Evolutionary conservation across 2,113 vertebrate genomes (phyloP), one percentile per base, ranked within the genome.

Genomic region (Haemorhous mexicanus): DNA sequence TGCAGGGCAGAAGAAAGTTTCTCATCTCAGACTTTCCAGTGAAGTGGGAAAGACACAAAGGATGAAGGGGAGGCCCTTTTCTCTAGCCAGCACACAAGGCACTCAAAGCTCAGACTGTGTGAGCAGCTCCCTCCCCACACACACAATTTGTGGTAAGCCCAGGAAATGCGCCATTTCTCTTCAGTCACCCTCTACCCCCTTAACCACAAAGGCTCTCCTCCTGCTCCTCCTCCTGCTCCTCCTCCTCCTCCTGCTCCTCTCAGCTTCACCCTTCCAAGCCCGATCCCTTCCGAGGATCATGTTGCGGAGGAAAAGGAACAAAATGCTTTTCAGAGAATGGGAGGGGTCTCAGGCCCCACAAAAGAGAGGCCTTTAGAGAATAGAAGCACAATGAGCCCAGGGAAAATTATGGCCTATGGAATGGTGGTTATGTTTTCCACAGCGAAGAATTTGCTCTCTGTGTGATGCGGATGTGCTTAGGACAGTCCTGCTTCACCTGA

Each of bases 81-180:
- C 30, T 53, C 67, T 81, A 43, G 17, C 59, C 62, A 73, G n/a
- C 41, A 52, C 32, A 85, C 8, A 53, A 63, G 22, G 43, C 68
- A 86, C 18, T 77, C 23, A 84, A 85, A 63, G 11, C 52, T 90
- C 55, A 23, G 76, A 63, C 35, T 43, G 30, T 12, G 22, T 7
- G 16, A 86, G 35, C 50, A 70, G 39, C 68, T 88, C 59, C 59
- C 21, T 85, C 35, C 24, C 5, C 19, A 76, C 59, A 55, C 50
- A 73, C 28, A 50, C 18, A 43, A 22, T 79, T 87, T 91, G 84
- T 75, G 74, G 78, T 50, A 66, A 94, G 78, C 73, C 32, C 50
- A 69, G 67, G 70, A 89, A 91, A 79, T 18, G 21, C 69, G 17
- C 13, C 12, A 18, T 77, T 81, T 75, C 33, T 90, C 49, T 53